Base-by-base conservation (phyloP, 2,888 invertebrate species). In the Lasioglossum villosulum region DNA sequence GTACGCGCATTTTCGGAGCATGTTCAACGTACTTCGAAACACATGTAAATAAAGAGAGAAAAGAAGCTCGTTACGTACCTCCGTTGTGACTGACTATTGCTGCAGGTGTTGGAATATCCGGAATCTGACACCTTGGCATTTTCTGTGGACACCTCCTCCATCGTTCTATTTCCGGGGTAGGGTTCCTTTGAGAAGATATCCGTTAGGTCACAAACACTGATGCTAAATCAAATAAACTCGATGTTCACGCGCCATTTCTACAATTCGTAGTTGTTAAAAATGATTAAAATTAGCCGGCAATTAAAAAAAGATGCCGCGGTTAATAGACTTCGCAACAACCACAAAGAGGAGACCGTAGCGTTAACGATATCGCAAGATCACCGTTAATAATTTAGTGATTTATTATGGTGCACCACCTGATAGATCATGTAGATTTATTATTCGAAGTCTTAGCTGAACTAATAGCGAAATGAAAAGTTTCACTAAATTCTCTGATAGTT, bases 51-150 rank as follows among this genome's bases (percentile, higher is more conserved):
- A 63, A 52, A 10, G 27, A 75, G 63, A 56, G 8, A 52, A 39
- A 82, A 84, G 75, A 75, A 83, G 75, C 79, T 78, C 68, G 30
- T 37, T 37, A 94, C 93, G 94, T 93, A 98, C 98, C 98, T 98
- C 93, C 97, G 96, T 93, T 97, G 97, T 0, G 98, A 98, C 93
- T 98, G 97, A 91, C 97, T 98, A 95, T 98, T 98, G 92, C 97
- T 97, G 95, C 97, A 97, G 92, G 97, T 98, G 93, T 97, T 97
- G 0, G 98, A 97, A 93, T 98, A 98, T 16, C 97, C 98, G 1
- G 98, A 98, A 95, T 98, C 98, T 12, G 97, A 97, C 75, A 97
- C 95, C 93, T 97, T 97, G 3, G 96, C 96, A 93, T 96, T 96
- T 37, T 94, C 92, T 72, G 92, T 92, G 23, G 92, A 92, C 23